phyloP scores from a whole-genome alignment of 2,113 vertebrate species.

The Recurvirostra avosetta region DNA sequence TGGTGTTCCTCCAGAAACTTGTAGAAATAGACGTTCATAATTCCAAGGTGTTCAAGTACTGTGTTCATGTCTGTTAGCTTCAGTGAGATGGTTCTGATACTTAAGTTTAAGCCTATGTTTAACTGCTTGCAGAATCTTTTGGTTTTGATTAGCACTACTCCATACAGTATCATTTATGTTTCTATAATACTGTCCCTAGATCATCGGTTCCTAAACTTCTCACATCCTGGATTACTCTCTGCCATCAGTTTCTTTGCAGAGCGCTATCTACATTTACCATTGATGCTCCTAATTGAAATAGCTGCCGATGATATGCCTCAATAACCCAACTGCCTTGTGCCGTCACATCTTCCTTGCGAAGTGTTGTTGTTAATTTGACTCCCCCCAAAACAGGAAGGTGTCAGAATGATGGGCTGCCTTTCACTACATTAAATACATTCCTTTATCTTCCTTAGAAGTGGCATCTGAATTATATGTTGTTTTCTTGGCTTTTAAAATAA shows the following conservation, averaged over 20 bases:
- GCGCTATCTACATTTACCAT: background rate
- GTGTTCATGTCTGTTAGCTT: background rate
- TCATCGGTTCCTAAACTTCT: background rate
- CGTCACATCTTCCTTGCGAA: background rate
- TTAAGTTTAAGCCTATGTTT: background rate
- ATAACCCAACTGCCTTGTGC: background rate
- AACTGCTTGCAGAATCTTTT: background rate
- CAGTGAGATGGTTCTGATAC: background rate
- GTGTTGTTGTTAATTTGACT: background rate
- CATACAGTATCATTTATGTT: background rate
- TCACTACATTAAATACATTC: background rate
- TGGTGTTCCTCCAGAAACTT: background rate
- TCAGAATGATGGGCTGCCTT: background rate
- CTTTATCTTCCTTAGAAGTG: background rate
- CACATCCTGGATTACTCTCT: background rate
- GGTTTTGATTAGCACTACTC: background rate
- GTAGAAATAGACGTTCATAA: background rate
- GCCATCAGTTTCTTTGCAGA: background rate
- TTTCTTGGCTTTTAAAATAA: background rate
- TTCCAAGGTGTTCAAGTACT: background rate
- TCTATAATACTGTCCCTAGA: background rate
- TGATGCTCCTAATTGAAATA: background rate
- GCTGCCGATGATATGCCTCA: background rate
- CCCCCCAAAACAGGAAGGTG: background rate
- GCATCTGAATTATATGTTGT: background rate